Percentiles rank a stretch among this genome's conserved stretches.
Evolutionary conservation across 2,797 vertebrate genomes (phyloP).

Genomic region (Apogon hyalosoma): DNA sequence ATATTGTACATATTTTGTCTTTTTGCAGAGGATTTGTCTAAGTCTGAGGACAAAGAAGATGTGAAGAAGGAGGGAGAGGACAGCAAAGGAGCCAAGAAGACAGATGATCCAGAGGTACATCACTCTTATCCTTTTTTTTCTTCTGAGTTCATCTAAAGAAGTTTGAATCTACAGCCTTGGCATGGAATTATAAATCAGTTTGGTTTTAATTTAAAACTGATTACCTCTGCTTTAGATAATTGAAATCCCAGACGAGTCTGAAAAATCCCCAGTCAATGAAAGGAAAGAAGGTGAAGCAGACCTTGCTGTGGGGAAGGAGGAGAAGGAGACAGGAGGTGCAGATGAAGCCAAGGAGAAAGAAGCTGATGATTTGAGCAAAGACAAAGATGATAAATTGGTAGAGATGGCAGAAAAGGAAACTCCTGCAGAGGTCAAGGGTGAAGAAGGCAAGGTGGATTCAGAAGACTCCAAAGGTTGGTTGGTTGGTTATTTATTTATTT

Average conservation of each 20-base stretch:
- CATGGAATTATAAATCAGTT: not conserved
- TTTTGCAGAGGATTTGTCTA: constrained; percentile 82
- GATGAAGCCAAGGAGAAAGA: constrained; percentile 70
- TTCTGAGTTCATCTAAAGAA: not conserved
- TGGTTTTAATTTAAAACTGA: not conserved
- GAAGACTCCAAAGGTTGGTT: constrained; percentile 80
- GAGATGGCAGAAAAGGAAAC: constrained; percentile 61
- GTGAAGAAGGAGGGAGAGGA: constrained; percentile 82
- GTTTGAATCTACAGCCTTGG: not conserved
- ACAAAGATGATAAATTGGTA: constrained; percentile 66
- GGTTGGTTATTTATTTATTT: not conserved
- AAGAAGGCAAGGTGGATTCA: constrained; percentile 70
- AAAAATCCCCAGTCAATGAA: constrained; percentile 73
- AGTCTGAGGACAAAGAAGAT: constrained; percentile 85
- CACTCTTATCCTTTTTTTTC: not conserved
- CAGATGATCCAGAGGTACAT: constrained; percentile 81
- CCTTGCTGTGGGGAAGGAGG: constrained; percentile 54
- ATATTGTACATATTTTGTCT: constrained; percentile 4
- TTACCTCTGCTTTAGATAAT: constrained; percentile 73
- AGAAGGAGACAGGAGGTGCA: constrained; percentile 61
- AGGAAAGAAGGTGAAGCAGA: constrained; percentile 71
- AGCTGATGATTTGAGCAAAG: constrained; percentile 60
- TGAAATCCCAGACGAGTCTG: constrained; percentile 86
- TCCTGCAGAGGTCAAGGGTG: constrained; percentile 74
- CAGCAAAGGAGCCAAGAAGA: constrained; percentile 67